phyloP scores from a whole-genome alignment of 2,113 vertebrate genomes.

The Spilogale gracilis region DNA sequence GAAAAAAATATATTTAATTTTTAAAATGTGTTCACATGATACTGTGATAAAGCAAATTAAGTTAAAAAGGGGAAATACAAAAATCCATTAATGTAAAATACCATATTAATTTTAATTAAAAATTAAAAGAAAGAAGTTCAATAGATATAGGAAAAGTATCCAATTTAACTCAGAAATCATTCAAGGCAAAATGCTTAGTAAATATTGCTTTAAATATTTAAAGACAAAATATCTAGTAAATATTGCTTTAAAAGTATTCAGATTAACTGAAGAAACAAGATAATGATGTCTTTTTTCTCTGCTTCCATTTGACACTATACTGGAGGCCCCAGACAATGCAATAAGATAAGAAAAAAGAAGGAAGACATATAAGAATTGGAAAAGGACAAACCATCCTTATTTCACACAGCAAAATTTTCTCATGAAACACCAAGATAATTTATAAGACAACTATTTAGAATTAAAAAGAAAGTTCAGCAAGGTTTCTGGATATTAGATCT shows the following conservation, averaged over 20 bases:
- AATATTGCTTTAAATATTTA: not conserved
- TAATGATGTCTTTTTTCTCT: not conserved
- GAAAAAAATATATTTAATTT: not conserved
- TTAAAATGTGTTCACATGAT: not conserved
- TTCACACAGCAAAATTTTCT: not conserved
- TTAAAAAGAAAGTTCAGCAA: not conserved
- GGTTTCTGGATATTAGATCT: not conserved
- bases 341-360: not conserved
- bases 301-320: not conserved
- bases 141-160: not conserved
- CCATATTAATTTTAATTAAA: not conserved
- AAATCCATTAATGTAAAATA: not conserved
- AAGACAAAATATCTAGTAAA: not conserved
- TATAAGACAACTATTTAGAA: not conserved
- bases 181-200: slow-evolving; percentile 24
- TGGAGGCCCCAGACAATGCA: not conserved
- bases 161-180: not conserved
- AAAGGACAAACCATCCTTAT: not conserved
- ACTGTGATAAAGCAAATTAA: not conserved
- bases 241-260: not conserved
- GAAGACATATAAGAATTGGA: not conserved
- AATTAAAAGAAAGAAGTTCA: not conserved
- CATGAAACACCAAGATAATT: not conserved
- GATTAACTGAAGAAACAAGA: not conserved
- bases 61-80: not conserved